Conservation (phyloP, 2,797 vertebrate species). For the Microchirus variegatus region DNA sequence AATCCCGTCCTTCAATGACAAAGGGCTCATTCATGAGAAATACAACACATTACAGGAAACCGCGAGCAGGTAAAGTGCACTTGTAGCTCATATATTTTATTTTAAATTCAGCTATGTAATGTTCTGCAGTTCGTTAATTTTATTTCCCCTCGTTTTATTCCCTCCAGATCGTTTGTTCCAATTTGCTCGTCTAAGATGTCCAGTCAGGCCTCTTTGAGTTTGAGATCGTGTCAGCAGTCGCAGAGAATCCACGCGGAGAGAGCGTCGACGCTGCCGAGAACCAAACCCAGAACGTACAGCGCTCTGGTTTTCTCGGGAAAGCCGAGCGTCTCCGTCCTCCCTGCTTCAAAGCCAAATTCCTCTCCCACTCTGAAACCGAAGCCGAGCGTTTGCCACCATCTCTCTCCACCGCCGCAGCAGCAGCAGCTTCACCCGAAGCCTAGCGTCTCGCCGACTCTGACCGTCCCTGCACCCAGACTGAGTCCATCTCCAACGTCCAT, state of each 20-base stretch:
- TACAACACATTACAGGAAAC: constrained; percentile 23
- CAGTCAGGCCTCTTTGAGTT: constrained; percentile 19
- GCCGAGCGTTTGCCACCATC: constrained; percentile 46
- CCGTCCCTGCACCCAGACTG: constrained; percentile 55
- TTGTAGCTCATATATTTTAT: neutral
- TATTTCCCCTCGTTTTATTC: neutral
- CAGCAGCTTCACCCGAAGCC: constrained; percentile 28
- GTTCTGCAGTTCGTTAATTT: neutral
- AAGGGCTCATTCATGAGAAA: constrained; percentile 51
- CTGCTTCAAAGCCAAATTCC: constrained; percentile 46
- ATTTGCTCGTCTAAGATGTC: constrained; percentile 32
- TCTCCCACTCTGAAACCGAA: constrained; percentile 51
- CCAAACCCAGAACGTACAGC: constrained; percentile 46
- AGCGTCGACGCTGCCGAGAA: constrained; percentile 61
- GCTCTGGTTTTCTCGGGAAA: constrained; percentile 42
- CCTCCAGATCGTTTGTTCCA: constrained; percentile 52
- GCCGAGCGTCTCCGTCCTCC: constrained; percentile 40
- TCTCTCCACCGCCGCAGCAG: constrained; percentile 29
- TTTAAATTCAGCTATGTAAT: constrained; percentile 6
- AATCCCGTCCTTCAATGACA: constrained; percentile 76
- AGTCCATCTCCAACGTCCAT: constrained; percentile 57
- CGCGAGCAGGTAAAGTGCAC: constrained; percentile 63
- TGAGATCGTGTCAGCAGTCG: constrained; percentile 32
- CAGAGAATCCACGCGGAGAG: constrained; percentile 42
- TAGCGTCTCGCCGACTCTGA: constrained; percentile 61